These are phyloP conservation scores for Myzus persicae DNA, from an alignment of 1,140 invertebrate species.

Conservation along the genomic window DNA sequence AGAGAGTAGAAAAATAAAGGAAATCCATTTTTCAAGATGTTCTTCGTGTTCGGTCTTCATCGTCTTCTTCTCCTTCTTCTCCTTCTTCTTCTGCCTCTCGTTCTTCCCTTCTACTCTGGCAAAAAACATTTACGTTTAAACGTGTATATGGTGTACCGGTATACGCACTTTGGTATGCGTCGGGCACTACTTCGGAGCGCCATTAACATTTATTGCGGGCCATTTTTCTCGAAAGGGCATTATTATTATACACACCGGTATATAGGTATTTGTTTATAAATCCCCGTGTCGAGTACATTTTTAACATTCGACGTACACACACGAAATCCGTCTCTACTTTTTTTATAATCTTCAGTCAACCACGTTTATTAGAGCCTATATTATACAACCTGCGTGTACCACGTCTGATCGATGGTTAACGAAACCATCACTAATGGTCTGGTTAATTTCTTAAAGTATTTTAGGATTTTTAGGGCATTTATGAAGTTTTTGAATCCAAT, in stretches of 20 bases:
- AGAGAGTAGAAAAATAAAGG: not conserved
- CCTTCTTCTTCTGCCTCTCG: not conserved
- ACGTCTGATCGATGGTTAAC: no score
- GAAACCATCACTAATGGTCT: no score
- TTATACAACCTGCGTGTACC: not conserved
- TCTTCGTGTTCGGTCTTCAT: not conserved
- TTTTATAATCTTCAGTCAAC: not conserved
- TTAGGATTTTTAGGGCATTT: no score
- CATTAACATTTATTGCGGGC: conserved; percentile 2
- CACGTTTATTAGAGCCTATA: not conserved
- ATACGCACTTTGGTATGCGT: not conserved
- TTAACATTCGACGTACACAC: not conserved
- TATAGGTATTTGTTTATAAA: not conserved
- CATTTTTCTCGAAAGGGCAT: not conserved
- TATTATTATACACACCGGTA: not conserved
- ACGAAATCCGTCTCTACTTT: not conserved
- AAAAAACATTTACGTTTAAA: not conserved
- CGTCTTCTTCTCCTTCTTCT: not conserved
- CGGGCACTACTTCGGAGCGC: not conserved
- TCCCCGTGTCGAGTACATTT: not conserved
- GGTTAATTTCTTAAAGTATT: no score
- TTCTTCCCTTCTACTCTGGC: not conserved
- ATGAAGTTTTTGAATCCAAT: no score
- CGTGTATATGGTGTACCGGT: not conserved
- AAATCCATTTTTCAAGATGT: conserved; percentile 41